Conservation (phyloP, 1,140 invertebrate species). For the Mizuhopecten yessoensis region DNA sequence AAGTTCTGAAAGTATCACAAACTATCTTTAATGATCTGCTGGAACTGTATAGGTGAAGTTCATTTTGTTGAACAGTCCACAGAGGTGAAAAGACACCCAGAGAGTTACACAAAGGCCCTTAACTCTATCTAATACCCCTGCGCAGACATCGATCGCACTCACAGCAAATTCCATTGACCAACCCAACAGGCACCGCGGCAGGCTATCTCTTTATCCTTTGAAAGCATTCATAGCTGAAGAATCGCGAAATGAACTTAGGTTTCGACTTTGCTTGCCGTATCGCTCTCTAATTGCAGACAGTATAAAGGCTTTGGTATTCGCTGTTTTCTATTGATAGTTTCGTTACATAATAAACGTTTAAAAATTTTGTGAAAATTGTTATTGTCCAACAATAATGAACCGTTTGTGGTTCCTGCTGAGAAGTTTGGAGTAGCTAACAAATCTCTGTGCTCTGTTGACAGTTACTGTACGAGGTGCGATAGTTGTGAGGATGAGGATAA, state of each 20-base stretch:
- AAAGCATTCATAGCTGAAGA: neutral
- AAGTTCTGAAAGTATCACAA: neutral
- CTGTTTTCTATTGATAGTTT: conserved; percentile 18
- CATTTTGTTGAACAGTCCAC: conserved; percentile 24
- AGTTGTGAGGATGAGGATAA: neutral
- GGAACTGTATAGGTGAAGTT: neutral
- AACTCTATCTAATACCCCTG: neutral
- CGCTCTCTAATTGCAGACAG: neutral
- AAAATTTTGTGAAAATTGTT: neutral
- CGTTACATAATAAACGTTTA: conserved; percentile 35
- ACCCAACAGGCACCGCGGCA: neutral
- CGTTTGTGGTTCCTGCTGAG: neutral
- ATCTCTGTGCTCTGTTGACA: neutral
- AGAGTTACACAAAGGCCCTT: conserved; percentile 37
- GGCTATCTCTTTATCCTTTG: conserved; percentile 12
- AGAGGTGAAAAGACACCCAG: conserved; percentile 32
- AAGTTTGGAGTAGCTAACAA: neutral
- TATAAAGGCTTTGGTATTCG: neutral
- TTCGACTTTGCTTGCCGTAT: neutral
- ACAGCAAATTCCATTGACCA: neutral
- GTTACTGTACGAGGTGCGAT: neutral
- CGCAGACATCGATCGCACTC: neutral
- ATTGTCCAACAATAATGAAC: neutral
- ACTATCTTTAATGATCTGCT: neutral
- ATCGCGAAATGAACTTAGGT: neutral